Evolutionary conservation across 2,113 vertebrate species (phyloP).

Genomic region (Myotis lucifugus): DNA sequence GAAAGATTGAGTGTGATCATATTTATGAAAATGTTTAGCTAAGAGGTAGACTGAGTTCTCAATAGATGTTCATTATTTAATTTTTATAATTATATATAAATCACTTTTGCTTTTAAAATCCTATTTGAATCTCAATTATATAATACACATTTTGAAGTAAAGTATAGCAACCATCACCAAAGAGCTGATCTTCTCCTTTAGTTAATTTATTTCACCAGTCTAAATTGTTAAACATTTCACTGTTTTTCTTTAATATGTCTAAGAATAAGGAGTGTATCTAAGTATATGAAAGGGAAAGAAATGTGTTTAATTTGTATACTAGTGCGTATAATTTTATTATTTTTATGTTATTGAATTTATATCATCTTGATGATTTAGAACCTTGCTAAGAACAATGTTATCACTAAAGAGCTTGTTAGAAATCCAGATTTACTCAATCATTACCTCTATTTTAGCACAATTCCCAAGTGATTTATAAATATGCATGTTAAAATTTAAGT

Average conservation of each 20-base stretch:
- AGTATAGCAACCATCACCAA: neutral
- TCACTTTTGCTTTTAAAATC: constrained; percentile 31
- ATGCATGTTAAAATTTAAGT: neutral
- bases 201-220: neutral
- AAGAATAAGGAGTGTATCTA: neutral
- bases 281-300: neutral
- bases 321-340: neutral
- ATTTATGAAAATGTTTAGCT: neutral
- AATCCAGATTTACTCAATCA: neutral
- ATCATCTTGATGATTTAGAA: neutral
- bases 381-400: neutral
- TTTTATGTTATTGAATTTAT: neutral
- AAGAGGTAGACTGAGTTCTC: neutral
- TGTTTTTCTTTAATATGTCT: neutral
- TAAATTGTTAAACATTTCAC: neutral
- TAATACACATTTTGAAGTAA: neutral
- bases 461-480: neutral
- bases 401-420: neutral
- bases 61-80: constrained; percentile 25
- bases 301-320: neutral
- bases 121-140: neutral
- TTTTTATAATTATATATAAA: constrained; percentile 34
- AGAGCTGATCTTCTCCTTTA: neutral
- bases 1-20: neutral
- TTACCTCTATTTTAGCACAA: neutral